These are phyloP conservation scores for Pao palembangensis DNA, from an alignment of 2,113 vertebrate species.

Conservation along the genomic window DNA sequence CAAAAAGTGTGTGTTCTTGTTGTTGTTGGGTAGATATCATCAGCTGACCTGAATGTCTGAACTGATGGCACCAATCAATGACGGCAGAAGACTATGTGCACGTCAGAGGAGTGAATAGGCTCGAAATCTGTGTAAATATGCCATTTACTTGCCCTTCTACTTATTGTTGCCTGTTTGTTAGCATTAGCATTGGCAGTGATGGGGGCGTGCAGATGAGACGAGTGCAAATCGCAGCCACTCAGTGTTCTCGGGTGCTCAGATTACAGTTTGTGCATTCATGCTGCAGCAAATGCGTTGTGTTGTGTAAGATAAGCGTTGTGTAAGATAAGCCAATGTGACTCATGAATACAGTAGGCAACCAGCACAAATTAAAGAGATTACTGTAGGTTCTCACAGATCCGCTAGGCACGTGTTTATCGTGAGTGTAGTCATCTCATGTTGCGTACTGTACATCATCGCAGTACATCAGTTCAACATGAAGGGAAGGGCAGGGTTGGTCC, in stretches of 20 bases:
- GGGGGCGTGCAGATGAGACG: too few species aligned
- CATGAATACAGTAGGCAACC: conserved; percentile 42
- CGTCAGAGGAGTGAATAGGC: not conserved
- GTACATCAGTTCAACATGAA: too few species aligned
- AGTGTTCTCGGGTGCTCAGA: conserved; percentile 11
- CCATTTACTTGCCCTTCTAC: not conserved
- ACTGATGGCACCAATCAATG: not conserved
- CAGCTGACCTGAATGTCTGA: not conserved
- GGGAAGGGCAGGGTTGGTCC: not conserved
- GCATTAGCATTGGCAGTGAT: too few species aligned
- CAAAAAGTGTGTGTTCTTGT: not conserved
- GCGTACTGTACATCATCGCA: not conserved
- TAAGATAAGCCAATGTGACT: conserved; percentile 39
- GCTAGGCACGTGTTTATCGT: conserved; percentile 29
- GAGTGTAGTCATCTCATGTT: conserved; percentile 12
- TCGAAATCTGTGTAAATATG: too few species aligned
- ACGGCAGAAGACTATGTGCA: not conserved
- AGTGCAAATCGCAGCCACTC: conserved; percentile 1
- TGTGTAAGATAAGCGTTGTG: conserved; percentile 21
- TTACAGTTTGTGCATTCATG: conserved; percentile 13
- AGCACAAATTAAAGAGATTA: conserved; percentile 32
- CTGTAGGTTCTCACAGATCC: conserved; percentile 20
- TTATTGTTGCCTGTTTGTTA: not conserved
- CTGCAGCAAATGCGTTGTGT: conserved; percentile 27
- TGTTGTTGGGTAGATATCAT: not conserved